These are phyloP conservation scores for Leucophenga maculata DNA, from an alignment of 2,888 invertebrate species.

Conservation along the genomic window DNA sequence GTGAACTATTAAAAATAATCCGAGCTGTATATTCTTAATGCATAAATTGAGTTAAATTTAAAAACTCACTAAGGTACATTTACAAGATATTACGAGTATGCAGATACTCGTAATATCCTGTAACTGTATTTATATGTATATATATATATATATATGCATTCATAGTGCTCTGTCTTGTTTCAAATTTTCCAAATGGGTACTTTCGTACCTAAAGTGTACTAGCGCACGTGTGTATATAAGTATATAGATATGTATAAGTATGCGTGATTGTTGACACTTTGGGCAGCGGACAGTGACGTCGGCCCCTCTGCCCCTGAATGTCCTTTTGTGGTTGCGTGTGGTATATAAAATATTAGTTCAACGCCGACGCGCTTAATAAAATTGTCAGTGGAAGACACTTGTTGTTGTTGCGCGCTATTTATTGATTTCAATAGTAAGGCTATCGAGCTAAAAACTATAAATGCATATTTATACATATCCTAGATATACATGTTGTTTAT, in stretches of 20 bases:
- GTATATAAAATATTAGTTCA: conserved; percentile 1
- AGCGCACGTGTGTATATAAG: too few species aligned
- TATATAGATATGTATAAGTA: neutral
- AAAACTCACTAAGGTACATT: neutral
- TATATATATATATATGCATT: too few species aligned
- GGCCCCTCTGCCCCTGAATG: neutral
- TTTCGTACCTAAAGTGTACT: neutral
- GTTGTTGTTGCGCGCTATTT: conserved; percentile 8
- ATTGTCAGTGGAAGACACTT: neutral
- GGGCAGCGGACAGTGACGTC: too few species aligned
- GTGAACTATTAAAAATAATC: too few species aligned
- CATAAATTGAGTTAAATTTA: neutral
- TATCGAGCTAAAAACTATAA: conserved; percentile 3
- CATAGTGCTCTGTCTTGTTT: too few species aligned
- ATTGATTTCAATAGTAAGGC: conserved; percentile 11
- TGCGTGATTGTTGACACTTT: too few species aligned
- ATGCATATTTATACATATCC: neutral
- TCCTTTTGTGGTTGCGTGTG: conserved; percentile 10
- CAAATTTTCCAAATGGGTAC: neutral
- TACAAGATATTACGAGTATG: too few species aligned
- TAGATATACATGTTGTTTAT: neutral
- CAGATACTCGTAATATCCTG: too few species aligned
- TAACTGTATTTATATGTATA: too few species aligned
- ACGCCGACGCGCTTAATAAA: neutral
- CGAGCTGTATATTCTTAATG: too few species aligned